Evolutionary conservation across 2,113 vertebrate genomes (phyloP).

Genomic region (Melanocharis versteri): DNA sequence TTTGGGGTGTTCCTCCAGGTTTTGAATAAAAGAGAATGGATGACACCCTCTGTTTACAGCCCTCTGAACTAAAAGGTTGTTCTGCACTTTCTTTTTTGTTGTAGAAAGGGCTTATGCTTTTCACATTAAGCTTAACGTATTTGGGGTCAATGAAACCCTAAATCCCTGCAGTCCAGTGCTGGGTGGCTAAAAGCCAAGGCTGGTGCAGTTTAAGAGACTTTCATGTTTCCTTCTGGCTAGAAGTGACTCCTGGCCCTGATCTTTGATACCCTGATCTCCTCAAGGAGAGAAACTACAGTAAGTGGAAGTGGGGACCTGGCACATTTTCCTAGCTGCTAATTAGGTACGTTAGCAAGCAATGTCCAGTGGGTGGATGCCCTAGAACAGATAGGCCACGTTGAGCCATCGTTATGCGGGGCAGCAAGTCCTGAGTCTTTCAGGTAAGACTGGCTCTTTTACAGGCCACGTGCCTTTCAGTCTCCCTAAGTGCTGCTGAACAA

Average conservation of each 20-base stretch:
- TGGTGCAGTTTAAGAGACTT: neutral
- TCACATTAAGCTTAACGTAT: neutral
- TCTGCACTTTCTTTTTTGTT: neutral
- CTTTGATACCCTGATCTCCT: neutral
- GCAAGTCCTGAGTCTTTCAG: neutral
- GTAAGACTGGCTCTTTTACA: neutral
- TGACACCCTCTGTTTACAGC: neutral
- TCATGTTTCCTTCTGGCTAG: rapidly evolving
- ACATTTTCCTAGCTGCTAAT: neutral
- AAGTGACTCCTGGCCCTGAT: neutral
- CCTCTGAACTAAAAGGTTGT: neutral
- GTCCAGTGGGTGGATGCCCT: neutral
- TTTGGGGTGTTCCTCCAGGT: neutral
- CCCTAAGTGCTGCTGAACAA: neutral
- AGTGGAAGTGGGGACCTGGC: neutral
- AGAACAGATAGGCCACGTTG: neutral
- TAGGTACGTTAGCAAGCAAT: neutral
- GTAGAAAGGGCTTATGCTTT: neutral
- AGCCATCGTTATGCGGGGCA: neutral
- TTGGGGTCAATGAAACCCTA: neutral
- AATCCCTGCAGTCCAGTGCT: neutral
- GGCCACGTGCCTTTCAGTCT: rapidly evolving
- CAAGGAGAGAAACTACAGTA: neutral
- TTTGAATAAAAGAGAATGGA: neutral
- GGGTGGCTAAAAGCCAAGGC: neutral